phyloP scores from a whole-genome alignment of 2,888 invertebrate genomes.

The Cataglyphis livida region DNA sequence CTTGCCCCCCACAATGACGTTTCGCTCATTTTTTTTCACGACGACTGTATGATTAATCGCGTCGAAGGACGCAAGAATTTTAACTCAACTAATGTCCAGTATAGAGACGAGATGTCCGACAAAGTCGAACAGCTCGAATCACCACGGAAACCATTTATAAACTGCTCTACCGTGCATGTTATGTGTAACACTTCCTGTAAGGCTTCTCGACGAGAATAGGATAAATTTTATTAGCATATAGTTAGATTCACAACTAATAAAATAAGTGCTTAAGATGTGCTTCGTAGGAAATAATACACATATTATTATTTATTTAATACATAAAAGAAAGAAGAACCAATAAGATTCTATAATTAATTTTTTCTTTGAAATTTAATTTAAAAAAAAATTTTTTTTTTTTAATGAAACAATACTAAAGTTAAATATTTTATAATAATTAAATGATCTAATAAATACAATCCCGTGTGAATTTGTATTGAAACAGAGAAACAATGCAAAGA shows the following conservation, averaged over 20 bases:
- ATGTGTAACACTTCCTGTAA: not conserved
- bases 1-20: conserved; percentile 17
- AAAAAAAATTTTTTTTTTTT: not conserved
- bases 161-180: not conserved
- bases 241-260: not conserved
- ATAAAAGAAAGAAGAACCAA: not conserved
- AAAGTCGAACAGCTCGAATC: conserved; percentile 6
- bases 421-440: no score
- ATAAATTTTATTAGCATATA: not conserved
- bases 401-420: not conserved
- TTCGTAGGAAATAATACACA: not conserved
- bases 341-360: not conserved
- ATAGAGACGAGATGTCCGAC: not conserved
- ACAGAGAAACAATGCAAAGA: conserved; percentile 1
- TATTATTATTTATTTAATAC: not conserved
- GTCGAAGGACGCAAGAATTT: not conserved
- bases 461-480: not conserved
- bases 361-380: not conserved
- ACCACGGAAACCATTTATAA: not conserved
- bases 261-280: not conserved
- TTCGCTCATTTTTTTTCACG: not conserved
- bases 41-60: not conserved
- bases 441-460: conserved; percentile 38
- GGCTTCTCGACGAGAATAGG: not conserved
- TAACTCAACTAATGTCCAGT: not conserved